These are phyloP conservation scores for Leucosticte australis DNA, from an alignment of 2,113 vertebrate genomes.

Conservation along the genomic window DNA sequence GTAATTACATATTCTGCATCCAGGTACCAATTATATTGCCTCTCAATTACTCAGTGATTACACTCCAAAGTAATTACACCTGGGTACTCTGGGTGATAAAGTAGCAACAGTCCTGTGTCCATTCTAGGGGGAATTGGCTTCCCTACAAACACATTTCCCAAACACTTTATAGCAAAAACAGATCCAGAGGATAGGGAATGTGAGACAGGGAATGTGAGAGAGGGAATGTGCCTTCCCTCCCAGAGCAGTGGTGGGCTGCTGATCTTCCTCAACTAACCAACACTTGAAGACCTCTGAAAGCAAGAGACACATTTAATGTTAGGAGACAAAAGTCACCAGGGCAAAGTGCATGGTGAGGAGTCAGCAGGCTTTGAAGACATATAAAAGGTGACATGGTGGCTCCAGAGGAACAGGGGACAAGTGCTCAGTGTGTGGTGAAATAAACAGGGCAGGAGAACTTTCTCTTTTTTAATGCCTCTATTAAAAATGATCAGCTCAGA, in stretches of 20 bases:
- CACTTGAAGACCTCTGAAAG: background rate
- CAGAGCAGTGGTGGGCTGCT: background rate
- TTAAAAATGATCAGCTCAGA: too few species aligned
- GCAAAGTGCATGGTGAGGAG: background rate
- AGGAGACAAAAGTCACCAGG: background rate
- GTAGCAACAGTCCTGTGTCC: background rate
- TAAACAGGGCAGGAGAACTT: too few species aligned
- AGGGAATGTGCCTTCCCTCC: background rate
- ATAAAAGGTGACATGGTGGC: background rate
- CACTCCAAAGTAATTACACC: conserved; percentile 16
- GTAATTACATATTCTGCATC: conserved; percentile 26
- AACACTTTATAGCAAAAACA: background rate
- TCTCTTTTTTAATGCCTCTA: too few species aligned
- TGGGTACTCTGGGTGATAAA: background rate
- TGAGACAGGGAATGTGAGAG: background rate
- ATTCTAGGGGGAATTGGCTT: background rate
- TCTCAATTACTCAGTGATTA: conserved; percentile 29
- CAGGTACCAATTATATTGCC: conserved; percentile 53
- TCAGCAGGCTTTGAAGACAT: background rate
- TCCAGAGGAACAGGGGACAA: background rate
- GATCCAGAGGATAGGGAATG: background rate
- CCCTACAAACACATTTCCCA: background rate
- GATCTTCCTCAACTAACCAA: background rate
- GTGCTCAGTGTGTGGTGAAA: background rate
- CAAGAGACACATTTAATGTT: background rate